Percentiles rank a stretch among this genome's conserved stretches.
phyloP scores from a whole-genome alignment of 2,113 vertebrate species.

The Argyrosomus japonicus region DNA sequence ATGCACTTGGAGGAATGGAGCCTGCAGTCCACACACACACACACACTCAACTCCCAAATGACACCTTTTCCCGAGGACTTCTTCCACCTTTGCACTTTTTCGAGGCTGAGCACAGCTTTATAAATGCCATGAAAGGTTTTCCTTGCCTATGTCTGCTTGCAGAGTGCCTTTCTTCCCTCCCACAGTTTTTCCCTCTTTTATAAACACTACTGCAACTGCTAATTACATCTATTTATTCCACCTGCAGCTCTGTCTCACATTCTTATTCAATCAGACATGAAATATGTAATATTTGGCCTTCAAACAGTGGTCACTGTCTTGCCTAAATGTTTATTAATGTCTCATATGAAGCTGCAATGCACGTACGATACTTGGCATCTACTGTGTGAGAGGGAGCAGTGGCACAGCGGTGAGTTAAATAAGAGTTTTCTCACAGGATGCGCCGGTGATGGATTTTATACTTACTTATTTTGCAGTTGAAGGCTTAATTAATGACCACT shows the following conservation, averaged over 20 bases:
- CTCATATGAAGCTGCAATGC: slow-evolving; percentile 23
- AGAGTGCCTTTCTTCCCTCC: slow-evolving; percentile 4
- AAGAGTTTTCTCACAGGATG: slow-evolving; percentile 10
- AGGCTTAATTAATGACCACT: slow-evolving; percentile 8
- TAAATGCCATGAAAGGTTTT: slow-evolving; percentile 45
- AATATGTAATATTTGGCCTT: background rate
- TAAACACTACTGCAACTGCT: background rate
- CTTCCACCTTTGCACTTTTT: slow-evolving; percentile 51
- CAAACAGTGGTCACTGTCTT: slow-evolving; percentile 13
- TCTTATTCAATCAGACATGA: background rate
- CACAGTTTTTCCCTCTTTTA: background rate
- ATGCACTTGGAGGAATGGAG: slow-evolving; percentile 15
- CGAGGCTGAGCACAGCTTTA: slow-evolving; percentile 40
- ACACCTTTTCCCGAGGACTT: slow-evolving; percentile 30
- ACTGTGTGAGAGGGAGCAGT: background rate
- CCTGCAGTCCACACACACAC: slow-evolving; percentile 1
- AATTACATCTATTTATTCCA: slow-evolving; percentile 38
- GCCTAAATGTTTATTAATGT: slow-evolving; percentile 30
- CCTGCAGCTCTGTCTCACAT: background rate
- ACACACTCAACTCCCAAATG: slow-evolving; percentile 34
- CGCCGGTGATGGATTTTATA: slow-evolving; percentile 11
- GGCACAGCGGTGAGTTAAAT: background rate
- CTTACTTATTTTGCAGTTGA: slow-evolving; percentile 7
- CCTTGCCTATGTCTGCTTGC: background rate
- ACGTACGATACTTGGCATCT: slow-evolving; percentile 27